Base-by-base conservation (phyloP, 1,140 invertebrate genomes). In the Heliconius hermathena region DNA sequence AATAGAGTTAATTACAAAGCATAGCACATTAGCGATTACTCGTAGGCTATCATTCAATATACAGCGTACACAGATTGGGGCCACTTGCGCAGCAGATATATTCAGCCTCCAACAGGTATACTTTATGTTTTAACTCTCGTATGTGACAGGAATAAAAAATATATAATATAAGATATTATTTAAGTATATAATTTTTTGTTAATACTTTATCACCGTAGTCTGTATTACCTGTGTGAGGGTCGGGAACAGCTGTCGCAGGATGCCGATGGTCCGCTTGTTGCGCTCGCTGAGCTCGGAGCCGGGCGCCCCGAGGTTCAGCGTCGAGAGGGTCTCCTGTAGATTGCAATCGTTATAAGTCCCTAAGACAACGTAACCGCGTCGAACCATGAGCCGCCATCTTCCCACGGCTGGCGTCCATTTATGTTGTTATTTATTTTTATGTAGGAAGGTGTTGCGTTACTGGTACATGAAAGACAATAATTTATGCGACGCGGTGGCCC, bases 261-360 rank as follows among this genome's bases (percentile, higher is more conserved):
- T 95, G 85, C 97, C 97, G 84, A 97, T 97, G 71, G 97, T 97
- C 87, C 97, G 95, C 92, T 97, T 97, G 90, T 96, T 96, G 86
- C 97, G 95, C 81, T 96, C 95, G 86, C 96, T 95, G 76, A 95
- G 90, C 81, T 95, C 94, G 75, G 93, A 93, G 82, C 93, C 94
- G 20, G 94, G 93, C 41, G 93, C 93, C 72, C 94, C 94, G 49
- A 95, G 88, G 88, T 95, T 94, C 79, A 95, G 85, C 52, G 94
- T 94, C 20, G 93, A 89, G 18, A 95, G 91, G 8, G 94, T 95
- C 82, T 95, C 94, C 94, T 95, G 89, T 1, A 88, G 88, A 20
- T 26, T 20, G n/a, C n/a, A 22, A 72, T n/a, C 13, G 9, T 38
- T 20, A 72, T 66, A 66, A 26, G 13, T 66, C 13, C 60, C 60